Percentiles rank a stretch among this genome's conserved stretches.
Conservation (phyloP, 2,113 vertebrate species). For the Sceloporus tristichus region DNA sequence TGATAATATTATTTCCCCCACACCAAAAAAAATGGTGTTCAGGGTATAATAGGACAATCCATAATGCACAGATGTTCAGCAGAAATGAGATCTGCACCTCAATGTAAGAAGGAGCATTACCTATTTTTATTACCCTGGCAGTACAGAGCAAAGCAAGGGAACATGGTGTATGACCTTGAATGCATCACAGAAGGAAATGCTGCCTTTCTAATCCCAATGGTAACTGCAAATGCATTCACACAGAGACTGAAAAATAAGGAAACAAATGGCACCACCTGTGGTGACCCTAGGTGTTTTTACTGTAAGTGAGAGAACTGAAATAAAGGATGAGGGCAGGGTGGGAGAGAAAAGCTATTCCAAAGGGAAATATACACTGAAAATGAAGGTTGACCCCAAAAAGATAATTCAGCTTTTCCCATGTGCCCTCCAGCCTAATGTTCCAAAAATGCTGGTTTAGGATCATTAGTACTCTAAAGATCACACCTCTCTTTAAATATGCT, state of each 20-base stretch:
- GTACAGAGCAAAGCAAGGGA: constrained; percentile 30
- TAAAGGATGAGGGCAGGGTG: not conserved
- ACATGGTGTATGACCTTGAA: constrained; percentile 49
- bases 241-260: not conserved
- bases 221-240: constrained; percentile 14
- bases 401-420: not conserved
- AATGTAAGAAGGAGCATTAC: constrained; percentile 36
- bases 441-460: not conserved
- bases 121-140: constrained; percentile 61
- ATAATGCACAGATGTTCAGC: constrained; percentile 60
- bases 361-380: constrained; percentile 5
- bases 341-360: not conserved
- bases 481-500: constrained; percentile 3
- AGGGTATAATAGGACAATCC: constrained; percentile 56
- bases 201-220: constrained; percentile 39
- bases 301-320: constrained; percentile 16
- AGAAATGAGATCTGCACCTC: constrained; percentile 61
- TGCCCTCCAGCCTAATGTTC: not conserved
- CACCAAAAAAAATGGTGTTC: constrained; percentile 48
- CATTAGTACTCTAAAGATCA: not conserved
- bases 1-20: constrained; percentile 46
- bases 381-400: not conserved
- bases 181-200: constrained; percentile 2
- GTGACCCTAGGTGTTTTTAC: not conserved
- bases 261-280: not conserved